Percentiles rank a stretch among this genome's conserved stretches.
Conservation (phyloP, 2,888 invertebrate genomes). For the Keiferia lycopersicella region DNA sequence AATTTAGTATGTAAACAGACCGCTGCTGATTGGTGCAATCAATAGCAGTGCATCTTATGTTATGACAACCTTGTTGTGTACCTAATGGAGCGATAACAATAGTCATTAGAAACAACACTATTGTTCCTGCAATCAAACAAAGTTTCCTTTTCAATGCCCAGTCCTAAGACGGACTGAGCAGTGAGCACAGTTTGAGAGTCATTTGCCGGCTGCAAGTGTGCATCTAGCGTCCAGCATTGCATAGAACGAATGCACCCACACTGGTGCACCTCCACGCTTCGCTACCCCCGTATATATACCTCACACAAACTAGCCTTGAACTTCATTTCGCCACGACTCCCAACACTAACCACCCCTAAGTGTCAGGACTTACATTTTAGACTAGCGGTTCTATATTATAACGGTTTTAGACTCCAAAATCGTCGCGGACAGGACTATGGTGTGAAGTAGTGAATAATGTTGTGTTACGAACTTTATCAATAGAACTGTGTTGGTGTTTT, state of each 20-base stretch:
- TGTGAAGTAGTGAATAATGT: constrained; percentile 49
- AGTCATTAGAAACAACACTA: background rate
- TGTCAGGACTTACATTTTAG: constrained; percentile 4
- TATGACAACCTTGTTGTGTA: background rate
- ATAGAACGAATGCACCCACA: constrained; percentile 49
- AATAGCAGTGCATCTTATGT: no score
- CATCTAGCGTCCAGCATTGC: constrained; percentile 42
- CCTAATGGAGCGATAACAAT: background rate
- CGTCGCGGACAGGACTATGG: constrained; percentile 43
- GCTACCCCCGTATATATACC: constrained; percentile 77
- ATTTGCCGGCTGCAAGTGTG: constrained; percentile 33
- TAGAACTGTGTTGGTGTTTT: constrained; percentile 56
- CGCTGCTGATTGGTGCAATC: background rate
- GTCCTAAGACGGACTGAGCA: background rate
- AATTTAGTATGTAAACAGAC: background rate
- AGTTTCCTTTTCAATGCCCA: background rate
- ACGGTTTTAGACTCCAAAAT: constrained; percentile 14
- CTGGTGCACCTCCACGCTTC: constrained; percentile 58
- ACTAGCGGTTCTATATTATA: background rate
- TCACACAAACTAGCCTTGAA: constrained; percentile 72
- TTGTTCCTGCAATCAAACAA: background rate
- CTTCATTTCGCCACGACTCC: constrained; percentile 69
- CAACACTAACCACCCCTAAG: constrained; percentile 35
- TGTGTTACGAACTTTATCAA: constrained; percentile 35
- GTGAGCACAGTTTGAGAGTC: constrained; percentile 46